Conservation (phyloP, 1,140 invertebrate genomes). For the Megalonaias nervosa region DNA sequence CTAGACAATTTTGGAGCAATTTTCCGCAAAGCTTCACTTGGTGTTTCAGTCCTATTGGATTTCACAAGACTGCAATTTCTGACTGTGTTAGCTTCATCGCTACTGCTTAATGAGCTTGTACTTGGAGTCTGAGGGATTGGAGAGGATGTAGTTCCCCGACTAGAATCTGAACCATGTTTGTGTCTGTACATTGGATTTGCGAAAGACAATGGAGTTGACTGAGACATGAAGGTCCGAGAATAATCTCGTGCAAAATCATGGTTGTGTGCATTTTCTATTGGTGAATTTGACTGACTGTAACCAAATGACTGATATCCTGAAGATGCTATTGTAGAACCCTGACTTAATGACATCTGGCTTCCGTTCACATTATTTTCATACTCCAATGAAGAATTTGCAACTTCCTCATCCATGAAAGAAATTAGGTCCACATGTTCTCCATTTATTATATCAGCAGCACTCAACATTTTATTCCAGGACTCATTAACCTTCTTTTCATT, state of each 20-base stretch:
- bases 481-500: constrained; percentile 60
- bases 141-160: constrained; percentile 40
- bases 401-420: constrained; percentile 67
- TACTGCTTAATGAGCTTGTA: constrained; percentile 53
- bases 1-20: constrained; percentile 61
- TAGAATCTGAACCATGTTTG: constrained; percentile 43
- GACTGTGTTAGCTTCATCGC: constrained; percentile 49
- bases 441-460: constrained; percentile 58
- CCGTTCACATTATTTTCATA: constrained; percentile 54
- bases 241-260: constrained; percentile 33
- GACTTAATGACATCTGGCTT: constrained; percentile 78
- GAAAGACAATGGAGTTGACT: constrained; percentile 82
- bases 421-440: constrained; percentile 70
- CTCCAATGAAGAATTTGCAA: constrained; percentile 52
- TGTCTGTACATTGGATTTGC: constrained; percentile 86
- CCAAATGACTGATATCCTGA: constrained; percentile 94
- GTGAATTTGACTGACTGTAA: constrained; percentile 90
- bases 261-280: constrained; percentile 78
- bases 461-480: constrained; percentile 67
- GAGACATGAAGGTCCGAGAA: constrained; percentile 7
- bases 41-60: constrained; percentile 21
- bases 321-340: constrained; percentile 86
- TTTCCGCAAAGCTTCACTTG: constrained; percentile 51
- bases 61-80: constrained; percentile 52
- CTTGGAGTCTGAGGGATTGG: constrained; percentile 40